Percentiles rank a stretch among this genome's conserved stretches.
These are phyloP conservation scores for Myotis davidii DNA, from an alignment of 2,113 vertebrate genomes.

Conservation along the genomic window DNA sequence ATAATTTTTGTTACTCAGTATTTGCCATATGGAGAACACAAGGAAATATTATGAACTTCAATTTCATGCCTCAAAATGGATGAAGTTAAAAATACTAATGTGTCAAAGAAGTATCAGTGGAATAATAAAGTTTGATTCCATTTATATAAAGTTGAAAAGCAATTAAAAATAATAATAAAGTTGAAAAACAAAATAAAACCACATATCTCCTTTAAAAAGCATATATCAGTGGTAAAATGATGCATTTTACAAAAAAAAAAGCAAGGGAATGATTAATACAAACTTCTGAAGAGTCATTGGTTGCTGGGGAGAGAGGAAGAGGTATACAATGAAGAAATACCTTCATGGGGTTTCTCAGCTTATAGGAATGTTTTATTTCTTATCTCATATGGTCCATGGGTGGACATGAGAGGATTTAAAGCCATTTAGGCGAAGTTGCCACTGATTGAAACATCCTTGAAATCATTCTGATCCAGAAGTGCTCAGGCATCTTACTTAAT, in stretches of 20 bases:
- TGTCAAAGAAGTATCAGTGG: background rate
- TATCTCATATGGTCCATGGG: background rate
- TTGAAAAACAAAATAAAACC: background rate
- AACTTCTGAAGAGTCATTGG: background rate
- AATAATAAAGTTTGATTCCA: conserved; percentile 1
- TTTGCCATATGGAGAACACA: background rate
- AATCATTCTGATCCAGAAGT: background rate
- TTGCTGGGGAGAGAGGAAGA: background rate
- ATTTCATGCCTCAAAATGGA: background rate
- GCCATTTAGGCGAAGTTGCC: background rate
- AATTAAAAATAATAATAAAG: background rate
- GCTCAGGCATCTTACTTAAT: background rate
- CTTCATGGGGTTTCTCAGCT: background rate
- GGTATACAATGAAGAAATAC: background rate
- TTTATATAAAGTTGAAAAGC: background rate
- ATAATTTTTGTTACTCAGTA: background rate
- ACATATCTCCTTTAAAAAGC: background rate
- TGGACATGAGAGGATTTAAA: background rate
- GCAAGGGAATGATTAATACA: background rate
- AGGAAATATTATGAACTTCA: background rate
- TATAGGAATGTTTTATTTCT: background rate
- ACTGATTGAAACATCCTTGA: background rate
- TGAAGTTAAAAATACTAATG: background rate
- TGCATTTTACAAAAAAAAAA: background rate
- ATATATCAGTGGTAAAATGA: background rate